Conservation (phyloP, 2,797 vertebrate species). For the Gambusia yucatana region DNA sequence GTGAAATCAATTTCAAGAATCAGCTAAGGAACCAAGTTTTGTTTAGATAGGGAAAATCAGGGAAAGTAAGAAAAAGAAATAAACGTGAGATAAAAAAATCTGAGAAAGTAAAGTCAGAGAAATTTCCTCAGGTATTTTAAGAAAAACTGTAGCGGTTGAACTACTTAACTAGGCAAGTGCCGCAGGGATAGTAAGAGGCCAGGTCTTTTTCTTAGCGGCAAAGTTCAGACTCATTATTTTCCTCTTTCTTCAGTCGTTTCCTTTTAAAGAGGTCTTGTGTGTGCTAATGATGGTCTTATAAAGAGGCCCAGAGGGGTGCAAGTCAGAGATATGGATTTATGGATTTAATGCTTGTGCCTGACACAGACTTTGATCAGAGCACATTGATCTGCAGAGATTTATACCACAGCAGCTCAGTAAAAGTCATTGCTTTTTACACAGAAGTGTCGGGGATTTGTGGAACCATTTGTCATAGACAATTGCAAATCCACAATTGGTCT, state of each 20-base stretch:
- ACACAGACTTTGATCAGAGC: slow-evolving; percentile 78
- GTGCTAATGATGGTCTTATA: slow-evolving; percentile 76
- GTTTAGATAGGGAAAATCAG: slow-evolving; percentile 1
- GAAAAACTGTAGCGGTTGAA: slow-evolving; percentile 54
- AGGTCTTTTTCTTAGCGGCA: slow-evolving; percentile 58
- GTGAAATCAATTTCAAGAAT: slow-evolving; percentile 14
- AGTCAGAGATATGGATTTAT: slow-evolving; percentile 77
- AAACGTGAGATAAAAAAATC: slow-evolving; percentile 15
- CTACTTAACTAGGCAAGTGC: slow-evolving; percentile 68
- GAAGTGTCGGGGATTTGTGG: slow-evolving; percentile 52
- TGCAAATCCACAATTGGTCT: slow-evolving; percentile 51
- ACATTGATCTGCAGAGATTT: slow-evolving; percentile 80
- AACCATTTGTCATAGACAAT: slow-evolving; percentile 70
- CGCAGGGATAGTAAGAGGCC: slow-evolving; percentile 57
- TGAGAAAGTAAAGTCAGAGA: slow-evolving; percentile 34
- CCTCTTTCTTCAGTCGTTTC: slow-evolving; percentile 62
- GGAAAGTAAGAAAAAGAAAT: slow-evolving; percentile 35
- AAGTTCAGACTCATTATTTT: slow-evolving; percentile 80
- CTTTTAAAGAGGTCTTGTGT: slow-evolving; percentile 69
- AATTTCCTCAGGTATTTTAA: slow-evolving; percentile 58
- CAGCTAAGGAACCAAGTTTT: slow-evolving; percentile 2
- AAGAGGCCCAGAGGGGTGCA: slow-evolving; percentile 71
- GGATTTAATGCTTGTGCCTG: slow-evolving; percentile 70
- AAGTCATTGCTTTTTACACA: slow-evolving; percentile 57
- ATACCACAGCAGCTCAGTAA: slow-evolving; percentile 69